phyloP scores from a whole-genome alignment of 2,113 vertebrate species.

The Hydrochoerus hydrochaeris region DNA sequence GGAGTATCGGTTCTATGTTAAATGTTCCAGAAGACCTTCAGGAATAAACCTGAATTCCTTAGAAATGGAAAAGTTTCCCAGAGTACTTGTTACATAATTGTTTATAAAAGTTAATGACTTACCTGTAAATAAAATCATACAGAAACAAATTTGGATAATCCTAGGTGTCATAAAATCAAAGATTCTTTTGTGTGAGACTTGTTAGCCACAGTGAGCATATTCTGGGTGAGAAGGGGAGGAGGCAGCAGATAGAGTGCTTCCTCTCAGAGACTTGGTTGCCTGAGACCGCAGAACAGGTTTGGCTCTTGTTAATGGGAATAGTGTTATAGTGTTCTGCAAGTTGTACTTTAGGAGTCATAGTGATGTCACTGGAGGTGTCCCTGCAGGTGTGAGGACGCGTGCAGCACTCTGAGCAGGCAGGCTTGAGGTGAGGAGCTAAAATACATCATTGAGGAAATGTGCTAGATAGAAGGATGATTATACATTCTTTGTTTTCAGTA shows the following conservation, averaged over 20 bases:
- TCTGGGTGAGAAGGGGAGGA: background rate
- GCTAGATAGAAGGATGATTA: background rate
- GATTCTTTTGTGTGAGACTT: background rate
- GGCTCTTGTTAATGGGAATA: background rate
- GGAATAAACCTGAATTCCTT: background rate
- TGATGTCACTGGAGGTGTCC: background rate
- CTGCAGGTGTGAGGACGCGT: background rate
- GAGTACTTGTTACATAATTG: background rate
- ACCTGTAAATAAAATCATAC: background rate
- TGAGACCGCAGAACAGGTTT: background rate
- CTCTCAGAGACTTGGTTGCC: background rate
- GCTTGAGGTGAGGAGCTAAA: background rate
- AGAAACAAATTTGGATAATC: background rate
- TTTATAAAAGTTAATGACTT: background rate
- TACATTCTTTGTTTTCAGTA: constrained; percentile 19
- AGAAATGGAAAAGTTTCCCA: constrained; percentile 1
- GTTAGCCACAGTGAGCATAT: background rate
- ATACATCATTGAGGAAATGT: background rate
- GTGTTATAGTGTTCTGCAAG: background rate
- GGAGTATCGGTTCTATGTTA: background rate
- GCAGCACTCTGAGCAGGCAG: background rate
- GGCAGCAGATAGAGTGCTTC: background rate
- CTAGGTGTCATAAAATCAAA: background rate
- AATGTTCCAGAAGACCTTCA: background rate
- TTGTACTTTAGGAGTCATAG: background rate